These are phyloP conservation scores for Argentina silus DNA, from an alignment of 2,797 vertebrate species.

Conservation along the genomic window DNA sequence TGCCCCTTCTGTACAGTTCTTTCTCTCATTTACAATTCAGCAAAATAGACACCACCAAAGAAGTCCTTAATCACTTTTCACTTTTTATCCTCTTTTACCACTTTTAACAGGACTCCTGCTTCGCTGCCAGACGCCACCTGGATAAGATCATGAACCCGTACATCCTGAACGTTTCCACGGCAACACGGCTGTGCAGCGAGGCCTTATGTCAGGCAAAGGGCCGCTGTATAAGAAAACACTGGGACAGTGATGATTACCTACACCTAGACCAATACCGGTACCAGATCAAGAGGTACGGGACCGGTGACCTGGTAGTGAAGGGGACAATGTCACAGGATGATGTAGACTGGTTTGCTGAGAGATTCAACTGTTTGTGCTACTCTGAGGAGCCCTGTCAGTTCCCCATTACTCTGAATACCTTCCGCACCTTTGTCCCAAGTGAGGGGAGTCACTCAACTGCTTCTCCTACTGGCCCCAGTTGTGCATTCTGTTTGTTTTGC, in stretches of 20 bases:
- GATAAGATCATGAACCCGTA: constrained; percentile 77
- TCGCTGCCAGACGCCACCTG: constrained; percentile 57
- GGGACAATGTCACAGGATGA: constrained; percentile 76
- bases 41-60: neutral
- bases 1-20: too few species aligned
- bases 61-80: neutral
- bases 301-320: constrained; percentile 64
- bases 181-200: constrained; percentile 77
- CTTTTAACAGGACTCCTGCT: constrained; percentile 60
- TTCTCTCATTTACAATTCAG: neutral
- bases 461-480: neutral
- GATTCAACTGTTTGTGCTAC: constrained; percentile 81
- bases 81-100: neutral
- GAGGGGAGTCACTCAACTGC: neutral
- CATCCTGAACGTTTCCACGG: constrained; percentile 82
- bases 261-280: constrained; percentile 78
- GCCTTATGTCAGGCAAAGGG: constrained; percentile 77
- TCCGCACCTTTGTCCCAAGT: neutral
- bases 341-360: constrained; percentile 64
- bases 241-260: constrained; percentile 80
- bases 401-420: neutral
- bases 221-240: constrained; percentile 77
- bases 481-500: neutral
- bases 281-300: constrained; percentile 56
- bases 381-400: constrained; percentile 47